Conservation (phyloP, 2,797 vertebrate species). For the Scarus forsteni region DNA sequence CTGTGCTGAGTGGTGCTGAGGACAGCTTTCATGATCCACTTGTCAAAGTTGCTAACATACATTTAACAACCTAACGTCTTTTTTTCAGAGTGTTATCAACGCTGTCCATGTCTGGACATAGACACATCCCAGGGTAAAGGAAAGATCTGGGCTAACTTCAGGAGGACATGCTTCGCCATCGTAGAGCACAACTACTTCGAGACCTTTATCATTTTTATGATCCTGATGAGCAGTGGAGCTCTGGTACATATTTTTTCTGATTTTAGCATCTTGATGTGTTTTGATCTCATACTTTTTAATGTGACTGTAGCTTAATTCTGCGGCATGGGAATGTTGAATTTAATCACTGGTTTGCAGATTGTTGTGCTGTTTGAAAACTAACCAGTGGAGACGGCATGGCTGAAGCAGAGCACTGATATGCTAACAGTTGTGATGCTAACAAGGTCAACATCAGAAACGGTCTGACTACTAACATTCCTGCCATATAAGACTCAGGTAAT, state of each 20-base stretch:
- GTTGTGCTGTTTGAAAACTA: slow-evolving; percentile 35
- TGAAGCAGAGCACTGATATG: background rate
- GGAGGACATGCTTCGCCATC: slow-evolving; percentile 90
- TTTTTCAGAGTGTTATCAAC: slow-evolving; percentile 87
- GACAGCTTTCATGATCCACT: too few relatives aligned
- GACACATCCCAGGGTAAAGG: slow-evolving; percentile 86
- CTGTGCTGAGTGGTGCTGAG: too few relatives aligned
- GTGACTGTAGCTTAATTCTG: background rate
- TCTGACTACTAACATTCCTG: slow-evolving; percentile 7
- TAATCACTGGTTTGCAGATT: slow-evolving; percentile 24
- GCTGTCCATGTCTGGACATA: slow-evolving; percentile 88
- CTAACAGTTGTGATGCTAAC: slow-evolving; percentile 33
- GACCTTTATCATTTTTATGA: slow-evolving; percentile 98
- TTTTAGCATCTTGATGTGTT: too few relatives aligned
- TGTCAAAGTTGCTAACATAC: too few relatives aligned
- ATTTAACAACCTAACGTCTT: background rate
- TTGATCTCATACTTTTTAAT: background rate
- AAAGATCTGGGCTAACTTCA: slow-evolving; percentile 89
- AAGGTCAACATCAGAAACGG: slow-evolving; percentile 11
- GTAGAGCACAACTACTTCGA: slow-evolving; percentile 97
- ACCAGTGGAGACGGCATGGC: slow-evolving; percentile 22
- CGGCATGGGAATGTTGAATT: slow-evolving; percentile 9
- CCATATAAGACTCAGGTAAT: slow-evolving; percentile 31
- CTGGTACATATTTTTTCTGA: slow-evolving; percentile 81
- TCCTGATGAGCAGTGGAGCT: slow-evolving; percentile 94